These are phyloP conservation scores for Acromyrmex heyeri DNA, from an alignment of 1,140 invertebrate genomes.

Conservation along the genomic window DNA sequence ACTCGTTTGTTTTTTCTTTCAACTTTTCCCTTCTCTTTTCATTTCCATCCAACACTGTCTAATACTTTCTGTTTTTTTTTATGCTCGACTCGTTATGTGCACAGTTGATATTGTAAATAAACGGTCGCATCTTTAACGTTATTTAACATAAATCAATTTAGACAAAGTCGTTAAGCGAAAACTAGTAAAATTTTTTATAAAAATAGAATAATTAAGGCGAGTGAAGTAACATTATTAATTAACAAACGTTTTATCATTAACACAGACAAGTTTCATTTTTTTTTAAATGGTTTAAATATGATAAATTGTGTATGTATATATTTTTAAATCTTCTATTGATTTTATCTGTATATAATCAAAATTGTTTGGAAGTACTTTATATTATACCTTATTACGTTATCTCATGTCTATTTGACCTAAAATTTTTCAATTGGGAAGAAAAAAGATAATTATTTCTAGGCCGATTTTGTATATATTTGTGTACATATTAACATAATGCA, in stretches of 20 bases:
- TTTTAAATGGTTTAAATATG: not conserved
- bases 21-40: constrained; percentile 12
- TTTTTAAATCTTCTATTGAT: not conserved
- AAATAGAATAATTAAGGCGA: too few species aligned
- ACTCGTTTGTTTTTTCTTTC: constrained; percentile 77
- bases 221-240: too few species aligned
- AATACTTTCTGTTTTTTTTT: too few species aligned
- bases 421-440: not conserved
- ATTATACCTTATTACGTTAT: not conserved
- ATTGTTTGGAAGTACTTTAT: not conserved
- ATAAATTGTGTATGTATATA: not conserved
- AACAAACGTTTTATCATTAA: too few species aligned
- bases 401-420: not conserved
- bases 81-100: too few species aligned
- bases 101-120: too few species aligned
- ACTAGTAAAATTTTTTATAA: too few species aligned
- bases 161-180: too few species aligned
- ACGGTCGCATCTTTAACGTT: too few species aligned
- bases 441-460: not conserved
- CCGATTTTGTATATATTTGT: constrained; percentile 23
- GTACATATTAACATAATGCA: constrained; percentile 34
- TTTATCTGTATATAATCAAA: not conserved
- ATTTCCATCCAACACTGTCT: not conserved
- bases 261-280: not conserved
- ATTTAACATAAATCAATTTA: too few species aligned